Evolutionary conservation across 2,888 invertebrate genomes (phyloP).

Genomic region (Vanessa cardui): DNA sequence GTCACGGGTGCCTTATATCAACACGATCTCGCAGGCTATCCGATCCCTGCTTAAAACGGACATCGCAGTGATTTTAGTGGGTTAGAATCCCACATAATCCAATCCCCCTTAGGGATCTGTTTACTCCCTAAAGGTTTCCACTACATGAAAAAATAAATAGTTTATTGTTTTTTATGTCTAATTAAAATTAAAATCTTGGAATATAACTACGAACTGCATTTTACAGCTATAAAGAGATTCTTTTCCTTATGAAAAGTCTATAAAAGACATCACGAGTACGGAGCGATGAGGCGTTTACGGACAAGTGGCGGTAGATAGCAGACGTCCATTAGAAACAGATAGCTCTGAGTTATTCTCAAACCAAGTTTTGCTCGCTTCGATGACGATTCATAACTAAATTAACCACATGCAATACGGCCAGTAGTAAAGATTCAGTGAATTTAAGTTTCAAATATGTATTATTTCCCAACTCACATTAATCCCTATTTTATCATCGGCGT

Average conservation of each 20-base stretch:
- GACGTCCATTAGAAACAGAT: slow-evolving; percentile 26
- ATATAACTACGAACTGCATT: slow-evolving; percentile 1
- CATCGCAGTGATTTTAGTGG: too few species aligned
- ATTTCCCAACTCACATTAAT: background rate
- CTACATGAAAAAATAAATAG: too few species aligned
- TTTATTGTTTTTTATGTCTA: background rate
- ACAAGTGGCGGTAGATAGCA: slow-evolving; percentile 24
- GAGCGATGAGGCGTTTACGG: slow-evolving; percentile 6
- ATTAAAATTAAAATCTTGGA: background rate
- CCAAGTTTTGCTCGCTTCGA: slow-evolving; percentile 5
- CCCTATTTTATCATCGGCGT: too few species aligned
- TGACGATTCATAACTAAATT: background rate
- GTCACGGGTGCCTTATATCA: too few species aligned
- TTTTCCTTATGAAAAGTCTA: slow-evolving; percentile 7
- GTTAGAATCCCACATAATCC: too few species aligned
- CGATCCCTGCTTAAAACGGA: too few species aligned
- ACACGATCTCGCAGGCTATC: too few species aligned
- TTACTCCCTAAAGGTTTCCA: too few species aligned
- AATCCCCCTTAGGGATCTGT: too few species aligned
- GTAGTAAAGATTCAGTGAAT: too few species aligned
- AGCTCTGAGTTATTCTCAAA: slow-evolving; percentile 14
- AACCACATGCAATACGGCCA: too few species aligned
- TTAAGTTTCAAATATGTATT: too few species aligned
- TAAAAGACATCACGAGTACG: slow-evolving; percentile 4
- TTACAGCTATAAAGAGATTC: slow-evolving; percentile 8